Evolutionary conservation across 2,888 invertebrate genomes (phyloP).

Genomic region (Seladonia tumulorum): DNA sequence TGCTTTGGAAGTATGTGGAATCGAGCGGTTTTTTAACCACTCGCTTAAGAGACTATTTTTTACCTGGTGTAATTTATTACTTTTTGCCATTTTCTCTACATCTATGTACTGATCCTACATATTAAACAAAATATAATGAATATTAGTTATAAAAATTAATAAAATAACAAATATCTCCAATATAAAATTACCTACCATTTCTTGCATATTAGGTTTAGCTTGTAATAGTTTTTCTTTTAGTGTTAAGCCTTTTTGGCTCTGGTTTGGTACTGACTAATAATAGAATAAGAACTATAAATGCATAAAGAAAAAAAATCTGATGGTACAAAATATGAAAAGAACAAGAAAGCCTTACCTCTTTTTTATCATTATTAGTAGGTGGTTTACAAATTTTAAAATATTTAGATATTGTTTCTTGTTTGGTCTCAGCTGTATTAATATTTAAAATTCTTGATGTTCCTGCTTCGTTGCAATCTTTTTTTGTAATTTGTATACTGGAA

Average conservation of each 20-base stretch:
- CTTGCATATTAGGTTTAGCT: slow-evolving; percentile 7
- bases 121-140: neutral
- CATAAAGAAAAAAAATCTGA: neutral
- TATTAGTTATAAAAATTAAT: slow-evolving; percentile 2
- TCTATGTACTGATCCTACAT: slow-evolving; percentile 26
- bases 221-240: slow-evolving; percentile 53
- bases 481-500: neutral
- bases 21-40: slow-evolving; percentile 49
- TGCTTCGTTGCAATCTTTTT: neutral
- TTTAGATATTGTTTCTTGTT: slow-evolving; percentile 30
- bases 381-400: slow-evolving; percentile 47
- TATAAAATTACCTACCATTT: slow-evolving; percentile 7
- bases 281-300: neutral
- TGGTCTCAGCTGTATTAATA: neutral
- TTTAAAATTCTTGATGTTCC: neutral
- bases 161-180: neutral
- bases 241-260: neutral
- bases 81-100: slow-evolving; percentile 49
- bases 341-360: slow-evolving; percentile 6
- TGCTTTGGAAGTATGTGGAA: slow-evolving; percentile 26
- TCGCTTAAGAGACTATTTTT: slow-evolving; percentile 29
- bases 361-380: neutral
- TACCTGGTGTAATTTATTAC: slow-evolving; percentile 34
- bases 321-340: neutral
- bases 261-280: neutral